These are phyloP conservation scores for Gnatocerus cornutus DNA, from an alignment of 2,888 invertebrate species.

Conservation along the genomic window DNA sequence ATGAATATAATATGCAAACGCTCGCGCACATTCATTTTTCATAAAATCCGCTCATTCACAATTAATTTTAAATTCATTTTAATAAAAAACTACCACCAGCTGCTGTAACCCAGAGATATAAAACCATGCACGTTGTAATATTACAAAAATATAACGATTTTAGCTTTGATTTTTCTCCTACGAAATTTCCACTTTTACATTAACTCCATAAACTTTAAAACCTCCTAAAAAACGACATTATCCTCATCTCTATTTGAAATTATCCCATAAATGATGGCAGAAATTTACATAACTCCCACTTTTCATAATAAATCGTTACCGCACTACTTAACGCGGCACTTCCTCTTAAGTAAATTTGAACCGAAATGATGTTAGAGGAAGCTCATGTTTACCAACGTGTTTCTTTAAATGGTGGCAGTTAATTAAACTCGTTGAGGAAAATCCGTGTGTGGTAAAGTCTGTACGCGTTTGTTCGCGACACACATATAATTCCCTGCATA, in stretches of 20 bases:
- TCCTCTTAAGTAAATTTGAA: constrained; percentile 22
- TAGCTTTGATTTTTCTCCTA: too few relatives aligned
- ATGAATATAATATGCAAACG: too few relatives aligned
- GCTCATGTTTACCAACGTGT: constrained; percentile 45
- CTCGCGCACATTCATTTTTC: too few relatives aligned
- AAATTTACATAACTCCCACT: constrained; percentile 25
- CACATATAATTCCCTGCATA: constrained; percentile 33
- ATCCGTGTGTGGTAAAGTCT: constrained; percentile 40
- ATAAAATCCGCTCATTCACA: too few relatives aligned
- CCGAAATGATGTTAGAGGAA: constrained; percentile 29
- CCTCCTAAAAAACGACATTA: too few relatives aligned
- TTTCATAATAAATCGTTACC: constrained; percentile 38
- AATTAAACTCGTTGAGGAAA: constrained; percentile 44
- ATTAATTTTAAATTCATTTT: too few relatives aligned
- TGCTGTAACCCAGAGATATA: too few relatives aligned
- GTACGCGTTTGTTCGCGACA: constrained; percentile 39
- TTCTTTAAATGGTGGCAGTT: constrained; percentile 47
- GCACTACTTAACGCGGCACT: constrained; percentile 30
- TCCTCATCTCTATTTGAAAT: neutral
- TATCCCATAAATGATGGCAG: neutral
- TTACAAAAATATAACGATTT: too few relatives aligned
- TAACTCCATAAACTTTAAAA: too few relatives aligned
- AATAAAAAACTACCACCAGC: too few relatives aligned
- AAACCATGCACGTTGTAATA: too few relatives aligned
- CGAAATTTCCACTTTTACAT: too few relatives aligned